Percentiles rank a stretch among this genome's conserved stretches.
These are phyloP conservation scores for Coptodon rendalli DNA, from an alignment of 2,113 vertebrate genomes.

Conservation along the genomic window DNA sequence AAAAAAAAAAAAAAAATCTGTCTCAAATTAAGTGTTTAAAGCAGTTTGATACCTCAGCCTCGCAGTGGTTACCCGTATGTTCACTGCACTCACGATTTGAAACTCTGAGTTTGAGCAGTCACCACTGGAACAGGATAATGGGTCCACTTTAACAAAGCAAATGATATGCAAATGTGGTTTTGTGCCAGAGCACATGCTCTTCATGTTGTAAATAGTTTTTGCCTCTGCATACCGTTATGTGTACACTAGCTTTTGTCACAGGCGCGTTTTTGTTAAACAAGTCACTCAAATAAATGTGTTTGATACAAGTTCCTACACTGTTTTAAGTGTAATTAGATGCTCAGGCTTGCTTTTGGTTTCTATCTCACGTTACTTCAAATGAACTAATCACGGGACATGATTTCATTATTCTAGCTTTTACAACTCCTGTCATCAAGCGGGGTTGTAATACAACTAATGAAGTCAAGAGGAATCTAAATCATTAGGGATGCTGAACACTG, in stretches of 20 bases:
- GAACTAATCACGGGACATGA: neutral
- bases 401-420: neutral
- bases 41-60: neutral
- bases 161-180: slow-evolving; percentile 13
- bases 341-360: slow-evolving; percentile 13
- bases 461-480: neutral
- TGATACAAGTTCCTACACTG: slow-evolving; percentile 52
- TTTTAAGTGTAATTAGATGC: slow-evolving; percentile 62
- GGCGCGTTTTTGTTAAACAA: slow-evolving; percentile 1
- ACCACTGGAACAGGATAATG: neutral
- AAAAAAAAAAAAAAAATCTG: fast-evolving
- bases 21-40: neutral
- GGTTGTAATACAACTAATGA: neutral
- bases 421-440: neutral
- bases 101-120: neutral
- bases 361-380: neutral
- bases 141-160: neutral
- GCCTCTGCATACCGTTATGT: neutral
- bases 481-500: neutral
- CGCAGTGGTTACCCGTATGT: neutral
- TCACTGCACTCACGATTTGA: neutral
- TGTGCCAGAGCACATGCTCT: neutral
- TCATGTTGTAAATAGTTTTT: slow-evolving; percentile 26
- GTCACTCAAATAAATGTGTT: slow-evolving; percentile 13
- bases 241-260: neutral